Conservation (phyloP, 2,888 invertebrate species). For the Tetragonisca angustula region DNA sequence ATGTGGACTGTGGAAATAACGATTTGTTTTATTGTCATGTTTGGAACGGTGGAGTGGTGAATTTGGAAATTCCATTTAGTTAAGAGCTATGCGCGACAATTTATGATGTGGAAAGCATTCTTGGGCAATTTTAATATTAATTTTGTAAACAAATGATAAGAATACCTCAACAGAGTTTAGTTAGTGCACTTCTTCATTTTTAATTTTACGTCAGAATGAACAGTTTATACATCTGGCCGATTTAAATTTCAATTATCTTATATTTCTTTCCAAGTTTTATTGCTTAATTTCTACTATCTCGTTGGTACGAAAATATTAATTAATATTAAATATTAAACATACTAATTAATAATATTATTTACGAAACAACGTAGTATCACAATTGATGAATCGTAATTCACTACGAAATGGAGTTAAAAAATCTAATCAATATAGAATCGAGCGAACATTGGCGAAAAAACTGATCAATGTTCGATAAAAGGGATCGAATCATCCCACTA, state of each 20-base stretch:
- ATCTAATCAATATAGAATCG: background rate
- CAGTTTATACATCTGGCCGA: no score
- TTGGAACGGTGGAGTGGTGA: background rate
- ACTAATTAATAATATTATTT: background rate
- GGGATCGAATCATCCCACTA: background rate
- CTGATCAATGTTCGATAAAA: background rate
- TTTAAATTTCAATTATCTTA: background rate
- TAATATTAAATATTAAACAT: no score
- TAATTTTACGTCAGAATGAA: no score
- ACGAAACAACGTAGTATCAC: background rate
- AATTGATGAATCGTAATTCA: background rate
- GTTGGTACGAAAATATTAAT: background rate
- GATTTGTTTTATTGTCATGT: background rate
- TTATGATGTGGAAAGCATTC: background rate
- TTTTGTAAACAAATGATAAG: background rate
- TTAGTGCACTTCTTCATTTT: no score
- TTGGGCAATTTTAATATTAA: fast-evolving
- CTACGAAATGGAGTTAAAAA: background rate
- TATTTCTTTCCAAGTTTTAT: background rate
- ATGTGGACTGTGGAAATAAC: background rate
- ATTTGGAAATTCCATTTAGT: background rate
- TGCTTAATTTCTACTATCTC: background rate
- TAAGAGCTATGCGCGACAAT: background rate
- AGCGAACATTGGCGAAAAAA: background rate
- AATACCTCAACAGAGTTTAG: background rate